Evolutionary conservation across 2,113 vertebrate genomes (phyloP), one percentile per base, ranked within the genome.

Genomic region (Leptosomus discolor): DNA sequence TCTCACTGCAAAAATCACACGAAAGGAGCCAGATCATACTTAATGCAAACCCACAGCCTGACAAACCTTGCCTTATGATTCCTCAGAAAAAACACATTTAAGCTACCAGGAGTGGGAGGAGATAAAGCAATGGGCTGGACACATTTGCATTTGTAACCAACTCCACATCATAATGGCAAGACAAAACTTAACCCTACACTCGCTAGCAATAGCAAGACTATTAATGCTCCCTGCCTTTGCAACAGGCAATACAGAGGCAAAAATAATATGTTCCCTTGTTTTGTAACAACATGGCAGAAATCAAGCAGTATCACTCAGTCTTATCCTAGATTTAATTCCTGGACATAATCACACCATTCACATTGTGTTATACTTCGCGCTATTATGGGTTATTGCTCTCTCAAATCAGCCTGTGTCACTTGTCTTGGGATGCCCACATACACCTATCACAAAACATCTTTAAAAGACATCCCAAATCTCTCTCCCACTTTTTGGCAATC

Each of bases 171-270:
- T 12, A 37, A 64, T 3, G 11, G 29, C 36, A 74, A 74, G 37
- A 58, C 12, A 81, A 77, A 90, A 27, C 15, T 51, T 43, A 57
- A 36, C 23, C 24, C 2, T 2, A 6, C 8, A 4, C 24, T 30
- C 17, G 13, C 32, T 15, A 78, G 32, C 12, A 54, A 34, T 1
- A 74, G 26, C 0, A 1, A 75, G 32, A 48, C 15, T 5, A 71
- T 82, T 39, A 57, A 58, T n/a, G 18, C 2, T 17, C 39, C 60
- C 39, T 1, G 2, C 20, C 15, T 88, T 45, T 50, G 48, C 34
- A 51, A 32, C 22, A 36, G 34, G 43, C 37, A 71, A 93, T 39
- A 77, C 24, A 46, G 39, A 54, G 17, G 30, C 29, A 76, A 58
- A 12, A 75, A 63, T 18, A 71, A 15, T 8, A 50, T 5, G 2